phyloP scores from a whole-genome alignment of 2,113 vertebrate genomes.

The Centropus bengalensis region DNA sequence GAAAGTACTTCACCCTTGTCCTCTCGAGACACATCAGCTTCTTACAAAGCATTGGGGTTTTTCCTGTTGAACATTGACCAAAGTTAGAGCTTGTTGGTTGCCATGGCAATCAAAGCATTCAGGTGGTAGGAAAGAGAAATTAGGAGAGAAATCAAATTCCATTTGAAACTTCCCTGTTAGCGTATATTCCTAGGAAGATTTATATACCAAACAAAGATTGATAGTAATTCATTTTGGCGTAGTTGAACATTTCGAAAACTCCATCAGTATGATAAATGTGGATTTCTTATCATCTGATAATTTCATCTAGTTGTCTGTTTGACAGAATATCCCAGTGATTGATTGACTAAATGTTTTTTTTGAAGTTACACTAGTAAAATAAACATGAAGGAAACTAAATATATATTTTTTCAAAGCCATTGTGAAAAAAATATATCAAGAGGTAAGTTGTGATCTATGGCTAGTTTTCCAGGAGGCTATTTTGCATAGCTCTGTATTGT shows the following conservation, averaged over 20 bases:
- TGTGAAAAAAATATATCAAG: background rate
- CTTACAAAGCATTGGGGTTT: constrained; percentile 13
- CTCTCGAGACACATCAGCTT: constrained; percentile 2
- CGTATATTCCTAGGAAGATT: background rate
- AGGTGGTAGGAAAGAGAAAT: constrained; percentile 27
- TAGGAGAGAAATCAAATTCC: background rate
- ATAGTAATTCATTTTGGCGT: constrained; percentile 17
- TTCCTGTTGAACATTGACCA: constrained; percentile 15
- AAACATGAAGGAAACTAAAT: background rate
- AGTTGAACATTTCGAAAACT: constrained; percentile 31
- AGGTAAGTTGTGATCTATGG: background rate
- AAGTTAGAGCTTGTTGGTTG: constrained; percentile 21
- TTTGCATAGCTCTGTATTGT: background rate
- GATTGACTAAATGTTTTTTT: constrained; percentile 43
- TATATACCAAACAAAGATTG: background rate
- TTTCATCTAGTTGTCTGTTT: constrained; percentile 40
- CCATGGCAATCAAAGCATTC: constrained; percentile 23
- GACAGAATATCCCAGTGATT: constrained; percentile 25
- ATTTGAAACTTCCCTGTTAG: constrained; percentile 12
- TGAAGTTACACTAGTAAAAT: background rate
- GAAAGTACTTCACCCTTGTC: background rate
- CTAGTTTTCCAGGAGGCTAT: background rate
- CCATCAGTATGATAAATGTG: constrained; percentile 39
- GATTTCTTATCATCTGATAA: constrained; percentile 23
- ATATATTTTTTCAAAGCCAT: background rate